Evolutionary conservation across 2,113 vertebrate genomes (phyloP).

Genomic region (Crotalus viridis): DNA sequence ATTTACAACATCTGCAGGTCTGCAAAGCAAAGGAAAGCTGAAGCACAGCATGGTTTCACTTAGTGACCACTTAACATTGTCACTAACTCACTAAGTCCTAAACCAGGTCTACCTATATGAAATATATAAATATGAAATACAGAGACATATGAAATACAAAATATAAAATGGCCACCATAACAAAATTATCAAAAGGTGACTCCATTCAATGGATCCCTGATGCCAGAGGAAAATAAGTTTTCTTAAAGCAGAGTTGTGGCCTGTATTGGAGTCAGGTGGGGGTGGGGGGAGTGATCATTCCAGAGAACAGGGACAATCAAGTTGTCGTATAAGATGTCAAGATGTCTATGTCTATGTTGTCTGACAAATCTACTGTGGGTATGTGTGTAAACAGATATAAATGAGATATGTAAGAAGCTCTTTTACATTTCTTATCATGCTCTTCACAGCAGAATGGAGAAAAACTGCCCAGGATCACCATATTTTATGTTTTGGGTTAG

Average conservation of each 20-base stretch:
- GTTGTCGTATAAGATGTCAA: background rate
- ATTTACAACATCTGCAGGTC: background rate
- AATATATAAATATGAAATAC: background rate
- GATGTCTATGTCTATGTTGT: no score
- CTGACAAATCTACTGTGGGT: no score
- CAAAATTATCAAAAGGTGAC: background rate
- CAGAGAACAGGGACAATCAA: background rate
- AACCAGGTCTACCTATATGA: no score
- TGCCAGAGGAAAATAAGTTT: background rate
- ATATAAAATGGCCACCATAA: background rate
- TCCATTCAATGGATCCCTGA: background rate
- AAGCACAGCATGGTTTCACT: no score
- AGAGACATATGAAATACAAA: background rate
- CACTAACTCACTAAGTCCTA: no score
- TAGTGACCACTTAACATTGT: no score
- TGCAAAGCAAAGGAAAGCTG: no score
- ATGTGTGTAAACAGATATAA: no score
- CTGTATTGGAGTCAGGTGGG: background rate
- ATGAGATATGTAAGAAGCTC: no score
- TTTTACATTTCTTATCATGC: no score
- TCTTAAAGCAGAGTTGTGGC: background rate
- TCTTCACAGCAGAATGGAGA: no score
- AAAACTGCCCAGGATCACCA: no score
- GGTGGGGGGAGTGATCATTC: background rate
- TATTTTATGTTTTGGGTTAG: background rate